Evolutionary conservation across 2,113 vertebrate species (phyloP).

Genomic region (Climacteris rufus): DNA sequence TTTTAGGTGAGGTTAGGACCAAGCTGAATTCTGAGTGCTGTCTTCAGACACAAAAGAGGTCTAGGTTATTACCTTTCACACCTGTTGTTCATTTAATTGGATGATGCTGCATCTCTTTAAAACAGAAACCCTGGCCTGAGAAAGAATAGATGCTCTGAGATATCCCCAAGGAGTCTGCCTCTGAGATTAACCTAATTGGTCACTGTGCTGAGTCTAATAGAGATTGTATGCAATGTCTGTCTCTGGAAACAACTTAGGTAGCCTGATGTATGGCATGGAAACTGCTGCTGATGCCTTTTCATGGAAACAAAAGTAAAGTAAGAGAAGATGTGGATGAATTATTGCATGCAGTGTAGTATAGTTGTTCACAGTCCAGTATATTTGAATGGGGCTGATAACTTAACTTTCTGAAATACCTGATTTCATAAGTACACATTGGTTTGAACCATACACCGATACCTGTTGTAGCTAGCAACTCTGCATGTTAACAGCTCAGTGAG

Average conservation of each 20-base stretch:
- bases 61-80: slow-evolving; percentile 38
- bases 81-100: slow-evolving; percentile 56
- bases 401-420: not conserved
- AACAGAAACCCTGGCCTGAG: slow-evolving; percentile 3
- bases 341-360: not conserved
- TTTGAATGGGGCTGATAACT: not conserved
- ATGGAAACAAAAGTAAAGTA: not conserved
- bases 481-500: not conserved
- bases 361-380: not conserved
- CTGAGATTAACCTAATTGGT: slow-evolving; percentile 66
- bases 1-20: slow-evolving; percentile 19
- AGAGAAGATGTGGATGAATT: not conserved
- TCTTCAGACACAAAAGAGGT: slow-evolving; percentile 25
- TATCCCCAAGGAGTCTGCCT: slow-evolving; percentile 33
- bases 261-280: not conserved
- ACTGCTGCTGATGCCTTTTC: not conserved
- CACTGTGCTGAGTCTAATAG: slow-evolving; percentile 44
- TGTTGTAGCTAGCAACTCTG: not conserved
- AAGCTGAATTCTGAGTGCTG: slow-evolving; percentile 27
- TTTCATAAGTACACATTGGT: not conserved
- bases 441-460: not conserved
- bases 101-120: slow-evolving; percentile 30
- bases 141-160: slow-evolving; percentile 22
- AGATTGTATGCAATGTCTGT: not conserved
- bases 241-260: not conserved